Percentiles rank a stretch among this genome's conserved stretches.
phyloP scores from a whole-genome alignment of 2,113 vertebrate species.

The Thinocorus orbignyianus region DNA sequence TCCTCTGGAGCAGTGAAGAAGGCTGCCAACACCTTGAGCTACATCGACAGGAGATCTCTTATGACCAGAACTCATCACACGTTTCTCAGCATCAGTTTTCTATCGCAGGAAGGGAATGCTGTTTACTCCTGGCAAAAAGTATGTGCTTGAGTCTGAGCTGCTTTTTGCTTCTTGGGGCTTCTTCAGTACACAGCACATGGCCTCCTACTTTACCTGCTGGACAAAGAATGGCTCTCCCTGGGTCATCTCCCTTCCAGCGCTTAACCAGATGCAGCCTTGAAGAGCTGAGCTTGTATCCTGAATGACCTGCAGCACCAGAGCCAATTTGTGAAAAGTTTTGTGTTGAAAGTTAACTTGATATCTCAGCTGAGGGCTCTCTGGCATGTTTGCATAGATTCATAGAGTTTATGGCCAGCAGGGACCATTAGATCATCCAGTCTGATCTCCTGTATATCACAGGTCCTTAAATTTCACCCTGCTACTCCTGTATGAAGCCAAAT shows the following conservation, averaged over 20 bases:
- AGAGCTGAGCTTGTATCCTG: slow-evolving; percentile 18
- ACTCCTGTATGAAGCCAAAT: slow-evolving; percentile 42
- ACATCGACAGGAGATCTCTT: background rate
- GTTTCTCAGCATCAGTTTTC: background rate
- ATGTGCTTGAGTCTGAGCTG: background rate
- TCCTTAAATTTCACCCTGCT: slow-evolving; percentile 64
- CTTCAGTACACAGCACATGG: background rate
- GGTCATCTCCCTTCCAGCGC: background rate
- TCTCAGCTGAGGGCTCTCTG: slow-evolving; percentile 66
- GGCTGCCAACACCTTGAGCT: background rate
- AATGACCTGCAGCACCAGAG: slow-evolving; percentile 19
- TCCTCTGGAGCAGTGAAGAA: background rate
- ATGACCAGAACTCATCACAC: background rate
- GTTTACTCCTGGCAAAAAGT: background rate
- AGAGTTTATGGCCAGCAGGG: slow-evolving; percentile 56
- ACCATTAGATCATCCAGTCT: slow-evolving; percentile 67
- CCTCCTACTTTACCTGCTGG: slow-evolving; percentile 5
- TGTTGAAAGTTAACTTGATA: slow-evolving; percentile 63
- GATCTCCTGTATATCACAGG: slow-evolving; percentile 68
- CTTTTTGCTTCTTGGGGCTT: background rate
- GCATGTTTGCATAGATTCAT: slow-evolving; percentile 58
- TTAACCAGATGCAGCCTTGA: slow-evolving; percentile 35
- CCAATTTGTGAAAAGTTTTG: slow-evolving; percentile 62
- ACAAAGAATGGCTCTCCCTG: background rate
- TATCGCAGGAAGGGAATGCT: background rate